Evolutionary conservation across 2,113 vertebrate genomes (phyloP).

Genomic region (Scophthalmus maximus): DNA sequence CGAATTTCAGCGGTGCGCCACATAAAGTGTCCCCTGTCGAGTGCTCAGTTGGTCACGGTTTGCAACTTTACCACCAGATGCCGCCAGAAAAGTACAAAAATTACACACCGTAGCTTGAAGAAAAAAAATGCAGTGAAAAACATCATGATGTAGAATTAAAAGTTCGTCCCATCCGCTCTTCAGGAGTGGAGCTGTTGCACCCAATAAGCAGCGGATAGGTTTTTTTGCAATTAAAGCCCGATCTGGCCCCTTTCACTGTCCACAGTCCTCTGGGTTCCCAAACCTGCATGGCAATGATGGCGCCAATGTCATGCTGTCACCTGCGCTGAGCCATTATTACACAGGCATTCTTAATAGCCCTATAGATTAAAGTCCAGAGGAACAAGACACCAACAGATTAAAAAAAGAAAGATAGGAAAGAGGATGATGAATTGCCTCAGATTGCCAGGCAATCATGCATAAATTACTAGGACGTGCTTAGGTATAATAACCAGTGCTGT

Average conservation of each 20-base stretch:
- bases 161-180: constrained; percentile 19
- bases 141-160: not conserved
- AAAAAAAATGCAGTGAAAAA: not conserved
- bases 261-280: constrained; percentile 41
- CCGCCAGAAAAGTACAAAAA: too few species aligned
- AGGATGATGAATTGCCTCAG: constrained; percentile 81
- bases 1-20: too few species aligned
- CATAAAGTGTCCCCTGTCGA: too few species aligned
- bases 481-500: constrained; percentile 80
- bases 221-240: constrained; percentile 14
- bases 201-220: constrained; percentile 14
- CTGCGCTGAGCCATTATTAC: constrained; percentile 77
- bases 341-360: constrained; percentile 78
- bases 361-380: constrained; percentile 83
- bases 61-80: too few species aligned
- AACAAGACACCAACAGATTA: constrained; percentile 83
- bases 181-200: not conserved
- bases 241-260: constrained; percentile 20
- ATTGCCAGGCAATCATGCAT: constrained; percentile 84
- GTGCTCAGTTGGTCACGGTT: too few species aligned
- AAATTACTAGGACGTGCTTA: constrained; percentile 82
- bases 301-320: constrained; percentile 78
- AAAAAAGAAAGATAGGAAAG: constrained; percentile 83
- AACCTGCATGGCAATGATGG: constrained; percentile 59
- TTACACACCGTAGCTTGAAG: too few species aligned